Evolutionary conservation across 1,140 invertebrate genomes (phyloP).

Genomic region (Papilio dardanus): DNA sequence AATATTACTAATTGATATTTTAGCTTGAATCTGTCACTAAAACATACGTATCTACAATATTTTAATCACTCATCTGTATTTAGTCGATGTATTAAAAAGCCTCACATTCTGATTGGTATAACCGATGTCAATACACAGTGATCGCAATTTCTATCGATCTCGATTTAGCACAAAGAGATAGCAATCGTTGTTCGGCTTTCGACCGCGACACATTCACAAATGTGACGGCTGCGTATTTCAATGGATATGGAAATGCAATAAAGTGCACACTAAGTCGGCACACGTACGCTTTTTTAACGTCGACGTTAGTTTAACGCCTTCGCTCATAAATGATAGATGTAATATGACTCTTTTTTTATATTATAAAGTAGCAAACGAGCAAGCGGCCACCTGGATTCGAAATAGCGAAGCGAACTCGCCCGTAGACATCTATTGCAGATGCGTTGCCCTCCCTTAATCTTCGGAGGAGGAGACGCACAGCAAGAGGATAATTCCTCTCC

Average conservation of each 20-base stretch:
- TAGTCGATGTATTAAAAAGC: conserved; percentile 9
- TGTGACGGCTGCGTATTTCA: not conserved
- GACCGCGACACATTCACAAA: conserved; percentile 7
- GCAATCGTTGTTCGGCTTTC: conserved; percentile 19
- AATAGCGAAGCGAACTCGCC: no score
- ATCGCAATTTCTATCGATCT: conserved; percentile 17
- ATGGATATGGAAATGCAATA: not conserved
- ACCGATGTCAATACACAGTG: not conserved
- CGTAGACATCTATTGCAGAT: no score
- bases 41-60: not conserved
- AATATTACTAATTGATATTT: no score
- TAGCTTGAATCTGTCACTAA: not conserved
- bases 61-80: not conserved
- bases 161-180: conserved; percentile 23
- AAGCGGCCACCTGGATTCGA: no score
- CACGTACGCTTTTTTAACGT: no score
- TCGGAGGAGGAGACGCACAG: no score
- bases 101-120: conserved; percentile 18
- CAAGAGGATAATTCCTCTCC: no score
- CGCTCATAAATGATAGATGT: no score
- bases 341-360: no score
- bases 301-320: no score
- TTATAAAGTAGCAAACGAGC: no score
- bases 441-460: no score
- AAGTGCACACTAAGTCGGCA: conserved; percentile 3